phyloP scores from a whole-genome alignment of 2,113 vertebrate species.

The Gorsachius goisagi region DNA sequence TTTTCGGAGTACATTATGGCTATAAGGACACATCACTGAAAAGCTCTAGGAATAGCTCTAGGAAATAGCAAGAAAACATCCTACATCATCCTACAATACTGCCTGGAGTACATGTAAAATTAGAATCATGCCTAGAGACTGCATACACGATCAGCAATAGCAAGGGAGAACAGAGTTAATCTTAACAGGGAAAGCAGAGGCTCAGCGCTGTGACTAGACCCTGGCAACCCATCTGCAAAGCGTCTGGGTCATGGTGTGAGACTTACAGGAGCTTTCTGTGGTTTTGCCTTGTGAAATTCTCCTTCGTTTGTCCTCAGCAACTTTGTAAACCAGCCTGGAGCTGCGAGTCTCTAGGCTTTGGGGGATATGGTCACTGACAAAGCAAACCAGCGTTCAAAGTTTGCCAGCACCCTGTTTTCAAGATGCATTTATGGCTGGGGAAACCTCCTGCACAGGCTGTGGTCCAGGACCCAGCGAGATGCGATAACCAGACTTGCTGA shows the following conservation, averaged over 20 bases:
- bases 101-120: not conserved
- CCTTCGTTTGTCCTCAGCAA: not conserved
- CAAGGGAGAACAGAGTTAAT: not conserved
- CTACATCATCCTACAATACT: not conserved
- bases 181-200: not conserved
- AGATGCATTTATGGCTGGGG: not conserved
- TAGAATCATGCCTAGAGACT: not conserved
- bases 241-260: not conserved
- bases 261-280: not conserved
- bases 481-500: not conserved
- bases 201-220: not conserved
- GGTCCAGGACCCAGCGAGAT: not conserved
- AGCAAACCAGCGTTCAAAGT: not conserved
- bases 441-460: not conserved
- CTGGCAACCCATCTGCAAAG: rapidly evolving
- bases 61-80: not conserved
- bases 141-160: not conserved
- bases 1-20: not conserved
- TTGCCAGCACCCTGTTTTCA: not conserved
- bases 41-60: not conserved
- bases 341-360: not conserved
- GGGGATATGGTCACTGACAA: not conserved
- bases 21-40: not conserved
- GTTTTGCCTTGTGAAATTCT: not conserved
- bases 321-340: not conserved